Evolutionary conservation across 1,140 invertebrate genomes (phyloP).

Genomic region (Penaeus indicus): DNA sequence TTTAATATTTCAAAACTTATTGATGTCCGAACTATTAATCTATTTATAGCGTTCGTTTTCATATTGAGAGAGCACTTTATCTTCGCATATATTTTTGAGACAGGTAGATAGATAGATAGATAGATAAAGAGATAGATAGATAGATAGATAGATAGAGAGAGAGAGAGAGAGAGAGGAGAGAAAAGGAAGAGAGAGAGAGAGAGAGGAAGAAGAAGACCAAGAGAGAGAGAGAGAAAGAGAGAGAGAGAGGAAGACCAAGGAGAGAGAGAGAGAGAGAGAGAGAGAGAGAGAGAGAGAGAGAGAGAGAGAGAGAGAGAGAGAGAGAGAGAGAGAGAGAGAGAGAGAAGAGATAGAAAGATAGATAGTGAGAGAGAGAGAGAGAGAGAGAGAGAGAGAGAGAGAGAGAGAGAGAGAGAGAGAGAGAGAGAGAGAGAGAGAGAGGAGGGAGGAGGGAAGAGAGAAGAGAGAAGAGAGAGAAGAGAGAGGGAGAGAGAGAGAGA

Average conservation of each 20-base stretch:
- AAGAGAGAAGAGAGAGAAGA: background rate
- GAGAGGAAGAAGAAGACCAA: too few species aligned
- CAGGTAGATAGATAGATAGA: too few species aligned
- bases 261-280: constrained; percentile 28
- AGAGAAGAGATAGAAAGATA: too few species aligned
- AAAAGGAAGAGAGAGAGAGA: too few species aligned
- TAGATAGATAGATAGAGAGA: background rate
- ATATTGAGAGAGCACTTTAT: too few species aligned
- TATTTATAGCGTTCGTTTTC: too few species aligned
- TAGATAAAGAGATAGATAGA: too few species aligned
- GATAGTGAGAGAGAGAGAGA: constrained; percentile 5
- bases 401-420: background rate
- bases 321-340: background rate
- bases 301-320: background rate
- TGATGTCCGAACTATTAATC: too few species aligned
- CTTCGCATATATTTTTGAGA: too few species aligned
- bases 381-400: background rate
- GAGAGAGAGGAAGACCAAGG: background rate
- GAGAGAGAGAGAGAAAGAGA: too few species aligned
- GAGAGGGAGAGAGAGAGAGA: background rate
- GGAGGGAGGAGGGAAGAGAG: background rate
- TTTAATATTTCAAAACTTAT: too few species aligned
- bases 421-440: background rate
- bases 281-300: too few species aligned
- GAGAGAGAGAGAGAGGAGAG: background rate